Conservation (phyloP, 1,140 invertebrate genomes). For the Nasonia giraulti region DNA sequence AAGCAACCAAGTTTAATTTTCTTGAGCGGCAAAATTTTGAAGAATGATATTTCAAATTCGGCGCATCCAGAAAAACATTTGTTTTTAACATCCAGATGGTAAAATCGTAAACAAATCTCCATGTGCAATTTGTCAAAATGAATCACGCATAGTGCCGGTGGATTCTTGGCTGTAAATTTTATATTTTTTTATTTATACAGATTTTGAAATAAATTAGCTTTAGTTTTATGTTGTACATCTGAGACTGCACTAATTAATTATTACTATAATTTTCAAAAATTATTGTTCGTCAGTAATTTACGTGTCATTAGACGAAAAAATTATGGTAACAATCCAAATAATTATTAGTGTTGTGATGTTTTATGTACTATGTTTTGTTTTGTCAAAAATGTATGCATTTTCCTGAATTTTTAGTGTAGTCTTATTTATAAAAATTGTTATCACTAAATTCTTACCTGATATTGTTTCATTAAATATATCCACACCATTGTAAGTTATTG, state of each 20-base stretch:
- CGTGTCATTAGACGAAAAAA: not conserved
- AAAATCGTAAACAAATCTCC: slow-evolving; percentile 61
- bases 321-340: too few species aligned
- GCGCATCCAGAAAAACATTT: slow-evolving; percentile 60
- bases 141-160: slow-evolving; percentile 63
- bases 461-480: slow-evolving; percentile 64
- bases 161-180: slow-evolving; percentile 61
- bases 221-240: not conserved
- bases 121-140: slow-evolving; percentile 55
- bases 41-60: slow-evolving; percentile 53
- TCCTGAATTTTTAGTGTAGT: not conserved
- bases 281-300: slow-evolving; percentile 24
- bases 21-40: slow-evolving; percentile 47
- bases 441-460: slow-evolving; percentile 59
- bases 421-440: not conserved
- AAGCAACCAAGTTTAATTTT: slow-evolving; percentile 58
- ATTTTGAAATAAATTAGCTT: not conserved
- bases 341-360: too few species aligned
- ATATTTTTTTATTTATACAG: slow-evolving; percentile 15
- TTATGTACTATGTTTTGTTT: too few species aligned
- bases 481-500: slow-evolving; percentile 60
- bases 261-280: too few species aligned
- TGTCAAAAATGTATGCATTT: too few species aligned
- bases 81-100: slow-evolving; percentile 57
- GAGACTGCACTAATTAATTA: not conserved